Percentiles rank a stretch among this genome's conserved stretches.
Evolutionary conservation across 2,797 vertebrate genomes (phyloP).

Genomic region (Acanthopagrus latus): DNA sequence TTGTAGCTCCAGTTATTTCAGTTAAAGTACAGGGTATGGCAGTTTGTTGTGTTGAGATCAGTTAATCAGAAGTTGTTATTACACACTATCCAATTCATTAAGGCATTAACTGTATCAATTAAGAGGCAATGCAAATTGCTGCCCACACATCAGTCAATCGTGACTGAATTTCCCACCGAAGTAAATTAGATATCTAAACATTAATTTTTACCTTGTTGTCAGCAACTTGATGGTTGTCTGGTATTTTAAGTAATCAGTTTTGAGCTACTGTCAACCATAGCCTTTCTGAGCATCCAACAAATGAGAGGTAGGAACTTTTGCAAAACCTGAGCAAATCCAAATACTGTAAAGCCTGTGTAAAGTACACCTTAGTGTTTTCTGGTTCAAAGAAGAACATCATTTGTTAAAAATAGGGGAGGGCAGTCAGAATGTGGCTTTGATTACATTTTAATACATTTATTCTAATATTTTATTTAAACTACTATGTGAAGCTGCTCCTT

Average conservation of each 20-base stretch:
- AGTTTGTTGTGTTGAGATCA: background rate
- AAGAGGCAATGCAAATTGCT: conserved; percentile 14
- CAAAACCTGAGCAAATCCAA: background rate
- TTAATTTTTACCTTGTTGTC: background rate
- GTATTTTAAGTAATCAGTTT: background rate
- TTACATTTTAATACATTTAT: background rate
- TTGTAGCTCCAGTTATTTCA: background rate
- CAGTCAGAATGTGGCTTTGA: too few species aligned
- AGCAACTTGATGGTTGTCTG: background rate
- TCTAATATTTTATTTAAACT: background rate
- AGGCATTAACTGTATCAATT: conserved; percentile 27
- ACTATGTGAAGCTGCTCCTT: too few species aligned
- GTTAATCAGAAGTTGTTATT: conserved; percentile 27
- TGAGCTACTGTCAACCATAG: background rate
- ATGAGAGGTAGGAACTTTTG: background rate
- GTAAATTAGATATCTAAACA: background rate
- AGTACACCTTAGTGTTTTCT: background rate
- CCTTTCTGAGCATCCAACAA: background rate
- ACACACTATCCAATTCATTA: too few species aligned
- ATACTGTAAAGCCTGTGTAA: background rate
- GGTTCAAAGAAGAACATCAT: background rate
- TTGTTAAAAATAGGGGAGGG: background rate
- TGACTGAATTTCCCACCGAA: conserved; percentile 4
- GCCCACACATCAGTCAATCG: conserved; percentile 16
- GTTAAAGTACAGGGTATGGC: background rate